Conservation (phyloP, 2,797 vertebrate species). For the Todus mexicanus region DNA sequence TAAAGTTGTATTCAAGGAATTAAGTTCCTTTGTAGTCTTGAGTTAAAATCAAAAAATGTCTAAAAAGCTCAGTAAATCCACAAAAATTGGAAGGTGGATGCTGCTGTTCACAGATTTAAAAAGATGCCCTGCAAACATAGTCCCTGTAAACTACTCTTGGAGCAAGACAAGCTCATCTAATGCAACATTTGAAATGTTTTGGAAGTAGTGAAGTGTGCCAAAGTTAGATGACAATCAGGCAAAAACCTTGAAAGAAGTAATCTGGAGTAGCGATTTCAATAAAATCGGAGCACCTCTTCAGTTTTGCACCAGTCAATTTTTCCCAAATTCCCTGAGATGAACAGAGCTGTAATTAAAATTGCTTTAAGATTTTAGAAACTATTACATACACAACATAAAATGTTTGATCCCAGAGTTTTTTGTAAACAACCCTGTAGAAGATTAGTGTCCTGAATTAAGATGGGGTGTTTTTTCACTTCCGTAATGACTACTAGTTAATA, state of each 20-base stretch:
- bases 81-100: neutral
- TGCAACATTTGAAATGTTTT: neutral
- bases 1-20: neutral
- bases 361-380: neutral
- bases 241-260: neutral
- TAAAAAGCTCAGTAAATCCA: neutral
- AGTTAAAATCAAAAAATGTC: neutral
- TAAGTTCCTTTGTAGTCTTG: neutral
- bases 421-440: neutral
- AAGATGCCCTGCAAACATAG: neutral
- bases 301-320: neutral
- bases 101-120: neutral
- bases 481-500: neutral
- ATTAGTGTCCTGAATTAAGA: neutral
- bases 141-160: neutral
- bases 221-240: neutral
- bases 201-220: neutral
- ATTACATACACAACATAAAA: neutral
- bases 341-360: neutral
- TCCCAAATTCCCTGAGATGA: conserved; percentile 53
- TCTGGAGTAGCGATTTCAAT: neutral
- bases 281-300: neutral
- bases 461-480: neutral
- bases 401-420: neutral
- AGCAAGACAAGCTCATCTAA: neutral